These are phyloP conservation scores for Uria aalge DNA, from an alignment of 2,113 vertebrate genomes.

Conservation along the genomic window DNA sequence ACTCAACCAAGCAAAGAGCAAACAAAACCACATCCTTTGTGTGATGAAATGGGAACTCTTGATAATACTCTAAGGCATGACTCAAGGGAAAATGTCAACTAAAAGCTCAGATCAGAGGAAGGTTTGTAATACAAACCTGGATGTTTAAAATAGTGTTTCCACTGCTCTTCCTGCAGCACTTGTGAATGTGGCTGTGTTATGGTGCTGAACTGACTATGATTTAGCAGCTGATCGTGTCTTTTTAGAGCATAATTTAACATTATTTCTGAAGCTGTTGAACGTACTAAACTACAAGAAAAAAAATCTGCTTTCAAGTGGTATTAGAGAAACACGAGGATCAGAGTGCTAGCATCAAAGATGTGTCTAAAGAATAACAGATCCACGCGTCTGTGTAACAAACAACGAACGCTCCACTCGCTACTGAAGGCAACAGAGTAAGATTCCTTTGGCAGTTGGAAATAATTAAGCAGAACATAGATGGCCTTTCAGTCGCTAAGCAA, in stretches of 20 bases:
- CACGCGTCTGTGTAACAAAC: background rate
- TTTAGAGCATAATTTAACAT: constrained; percentile 32
- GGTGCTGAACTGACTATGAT: background rate
- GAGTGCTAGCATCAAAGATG: constrained; percentile 35
- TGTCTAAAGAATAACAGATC: constrained; percentile 42
- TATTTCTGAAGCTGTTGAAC: constrained; percentile 35
- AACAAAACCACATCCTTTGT: background rate
- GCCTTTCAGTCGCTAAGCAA: background rate
- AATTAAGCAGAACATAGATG: background rate
- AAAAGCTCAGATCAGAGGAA: constrained; percentile 43
- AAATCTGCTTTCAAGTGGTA: constrained; percentile 41
- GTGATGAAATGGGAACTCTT: constrained; percentile 29
- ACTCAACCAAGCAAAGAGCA: constrained; percentile 17
- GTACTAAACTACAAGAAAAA: constrained; percentile 38
- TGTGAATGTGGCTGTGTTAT: background rate
- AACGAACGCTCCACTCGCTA: background rate
- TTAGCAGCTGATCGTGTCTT: constrained; percentile 1
- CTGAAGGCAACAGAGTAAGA: constrained; percentile 19
- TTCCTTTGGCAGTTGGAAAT: constrained; percentile 50
- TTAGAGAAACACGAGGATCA: constrained; percentile 39
- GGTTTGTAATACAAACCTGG: constrained; percentile 54
- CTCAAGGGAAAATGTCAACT: constrained; percentile 15
- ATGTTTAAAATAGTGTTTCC: constrained; percentile 34
- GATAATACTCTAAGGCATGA: constrained; percentile 30
- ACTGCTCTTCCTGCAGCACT: constrained; percentile 9